Evolutionary conservation across 1,140 invertebrate species (phyloP), one percentile per base, ranked within the genome.

Genomic region (Euwallacea fornicatus): DNA sequence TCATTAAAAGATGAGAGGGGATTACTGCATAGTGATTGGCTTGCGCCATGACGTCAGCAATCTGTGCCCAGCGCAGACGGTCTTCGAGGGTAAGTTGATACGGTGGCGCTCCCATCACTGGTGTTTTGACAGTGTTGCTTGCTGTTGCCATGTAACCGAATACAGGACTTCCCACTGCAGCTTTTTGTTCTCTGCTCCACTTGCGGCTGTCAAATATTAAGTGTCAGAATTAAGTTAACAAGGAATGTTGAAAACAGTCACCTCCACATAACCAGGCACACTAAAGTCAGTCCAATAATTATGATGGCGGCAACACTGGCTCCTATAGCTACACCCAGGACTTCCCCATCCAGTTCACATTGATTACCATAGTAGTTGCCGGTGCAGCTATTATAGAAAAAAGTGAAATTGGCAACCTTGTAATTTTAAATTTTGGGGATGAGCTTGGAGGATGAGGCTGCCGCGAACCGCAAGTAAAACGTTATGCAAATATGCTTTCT

Each of bases 281-380:
- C 89, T 0, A 96, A 82, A 0, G 94, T 96, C 41, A 95, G 81
- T 0, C 92, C 88, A 76, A 97, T 96, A 62, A 96, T 95, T 41
- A 96, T 87, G 4, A 95, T 86, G 16, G 94, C 94, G 7, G 91
- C 91, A 6, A 96, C 87, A 2, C 93, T 94, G 0, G 93, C 94
- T 11, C 94, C 94, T 69, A 96, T 90, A 0, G 94, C 93, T 15
- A 96, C 94, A 0, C 91, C 93, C 42, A 97, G 81, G 55, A 96
- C 93, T 84, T 96, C 94, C 7, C 93, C 94, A 78, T 97, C 95
- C 50, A 96, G 88, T 81, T 96, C 94, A 80, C 95, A 96, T 76
- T 91, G 88, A 0, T 87, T 86, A 0, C 94, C 94, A 79, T 96
- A 96, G 80, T 93, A 95, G 75, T 91, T 94, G 0, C 92, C 91